A percentile compares a stretch with the other conserved stretches of the same genome.
Conservation (phyloP, 92 coral and sea anemone genomes). For the Zoanthus gigantus region DNA sequence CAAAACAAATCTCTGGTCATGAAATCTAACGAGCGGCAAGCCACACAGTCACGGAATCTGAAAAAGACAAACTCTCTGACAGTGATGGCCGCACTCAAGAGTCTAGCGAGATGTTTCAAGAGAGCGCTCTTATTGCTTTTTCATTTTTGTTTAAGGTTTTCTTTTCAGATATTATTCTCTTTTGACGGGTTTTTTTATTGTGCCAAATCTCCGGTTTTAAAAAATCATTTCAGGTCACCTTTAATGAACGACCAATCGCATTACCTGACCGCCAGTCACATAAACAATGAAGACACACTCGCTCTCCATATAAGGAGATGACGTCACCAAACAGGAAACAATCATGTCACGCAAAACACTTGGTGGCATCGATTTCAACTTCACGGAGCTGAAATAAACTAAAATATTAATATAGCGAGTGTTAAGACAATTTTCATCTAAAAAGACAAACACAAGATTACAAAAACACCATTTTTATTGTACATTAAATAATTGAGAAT, state of each 20-base stretch:
- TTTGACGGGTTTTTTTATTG: slow-evolving; percentile 6
- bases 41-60: slow-evolving; percentile 27
- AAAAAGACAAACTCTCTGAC: not conserved
- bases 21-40: slow-evolving; percentile 19
- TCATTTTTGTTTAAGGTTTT: slow-evolving; percentile 1
- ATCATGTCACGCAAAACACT: slow-evolving; percentile 12
- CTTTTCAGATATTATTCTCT: slow-evolving; percentile 1
- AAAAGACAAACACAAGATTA: not conserved
- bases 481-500: not conserved
- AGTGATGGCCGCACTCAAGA: not conserved
- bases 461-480: not conserved
- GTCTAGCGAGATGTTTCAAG: not conserved
- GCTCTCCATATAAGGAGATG: slow-evolving; percentile 42
- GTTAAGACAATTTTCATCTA: not conserved
- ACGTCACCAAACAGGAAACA: slow-evolving; percentile 33
- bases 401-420: not conserved
- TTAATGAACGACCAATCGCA: slow-evolving; percentile 1
- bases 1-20: slow-evolving; percentile 1
- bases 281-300: not conserved
- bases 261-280: not conserved
- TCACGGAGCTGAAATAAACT: not conserved
- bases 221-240: slow-evolving; percentile 20
- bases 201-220: slow-evolving; percentile 22
- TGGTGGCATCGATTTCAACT: not conserved
- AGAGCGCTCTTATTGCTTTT: not conserved